Percentiles rank a stretch among this genome's conserved stretches.
phyloP scores from a whole-genome alignment of 2,113 vertebrate genomes.

The Elgaria multicarinata region DNA sequence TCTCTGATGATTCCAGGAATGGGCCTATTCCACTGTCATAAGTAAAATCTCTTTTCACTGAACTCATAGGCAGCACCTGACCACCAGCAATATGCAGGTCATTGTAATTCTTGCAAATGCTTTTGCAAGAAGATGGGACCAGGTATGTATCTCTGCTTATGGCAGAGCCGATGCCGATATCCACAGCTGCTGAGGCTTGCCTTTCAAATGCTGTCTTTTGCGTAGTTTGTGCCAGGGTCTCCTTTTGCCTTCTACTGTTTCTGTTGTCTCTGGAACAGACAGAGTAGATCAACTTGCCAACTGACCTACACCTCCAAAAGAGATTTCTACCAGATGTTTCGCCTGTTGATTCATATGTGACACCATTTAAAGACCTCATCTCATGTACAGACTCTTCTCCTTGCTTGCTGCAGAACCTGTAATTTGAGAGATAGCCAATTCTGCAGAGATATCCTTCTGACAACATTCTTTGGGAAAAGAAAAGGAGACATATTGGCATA shows the following conservation, averaged over 20 bases:
- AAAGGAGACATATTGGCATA: not conserved
- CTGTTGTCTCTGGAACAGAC: constrained; percentile 65
- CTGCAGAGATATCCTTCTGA: constrained; percentile 89
- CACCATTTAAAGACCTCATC: constrained; percentile 59
- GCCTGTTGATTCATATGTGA: constrained; percentile 58
- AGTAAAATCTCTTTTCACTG: constrained; percentile 76
- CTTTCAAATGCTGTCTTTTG: constrained; percentile 52
- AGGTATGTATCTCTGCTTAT: constrained; percentile 83
- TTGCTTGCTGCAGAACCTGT: constrained; percentile 44
- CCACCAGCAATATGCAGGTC: constrained; percentile 94
- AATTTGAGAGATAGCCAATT: constrained; percentile 74
- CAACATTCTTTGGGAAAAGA: constrained; percentile 83
- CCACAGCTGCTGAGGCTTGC: constrained; percentile 71
- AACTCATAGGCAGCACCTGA: constrained; percentile 88
- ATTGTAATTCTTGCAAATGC: constrained; percentile 94
- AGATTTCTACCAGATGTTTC: constrained; percentile 67
- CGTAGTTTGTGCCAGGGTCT: constrained; percentile 54
- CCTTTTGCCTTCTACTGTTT: constrained; percentile 58
- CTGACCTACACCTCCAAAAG: constrained; percentile 67
- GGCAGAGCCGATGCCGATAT: constrained; percentile 69
- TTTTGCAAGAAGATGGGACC: constrained; percentile 93
- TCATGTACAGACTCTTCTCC: constrained; percentile 61
- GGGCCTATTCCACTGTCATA: constrained; percentile 80
- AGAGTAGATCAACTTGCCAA: constrained; percentile 68
- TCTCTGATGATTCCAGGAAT: constrained; percentile 90